phyloP scores from a whole-genome alignment of 2,113 vertebrate genomes.

The Labeo rohita region DNA sequence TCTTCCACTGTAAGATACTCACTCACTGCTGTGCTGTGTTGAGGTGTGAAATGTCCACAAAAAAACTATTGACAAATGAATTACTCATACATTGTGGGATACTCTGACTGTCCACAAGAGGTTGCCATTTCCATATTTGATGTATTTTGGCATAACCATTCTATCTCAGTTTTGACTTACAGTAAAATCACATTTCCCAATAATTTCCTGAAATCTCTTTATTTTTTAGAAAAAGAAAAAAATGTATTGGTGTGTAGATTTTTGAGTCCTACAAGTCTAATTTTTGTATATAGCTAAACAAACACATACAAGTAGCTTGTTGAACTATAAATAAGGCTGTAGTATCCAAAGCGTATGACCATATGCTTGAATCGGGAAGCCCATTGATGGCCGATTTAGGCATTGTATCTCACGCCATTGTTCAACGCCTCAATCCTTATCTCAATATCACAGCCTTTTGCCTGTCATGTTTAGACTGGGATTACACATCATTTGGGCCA shows the following conservation, averaged over 20 bases:
- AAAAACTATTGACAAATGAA: background rate
- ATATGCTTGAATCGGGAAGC: constrained; percentile 42
- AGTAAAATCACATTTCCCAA: background rate
- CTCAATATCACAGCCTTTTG: constrained; percentile 46
- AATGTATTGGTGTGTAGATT: background rate
- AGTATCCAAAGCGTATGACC: constrained; percentile 15
- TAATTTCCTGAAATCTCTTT: background rate
- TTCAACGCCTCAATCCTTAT: constrained; percentile 38
- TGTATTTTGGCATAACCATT: background rate
- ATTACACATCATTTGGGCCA: constrained; percentile 62
- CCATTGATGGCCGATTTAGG: constrained; percentile 15
- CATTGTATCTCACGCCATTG: constrained; percentile 40
- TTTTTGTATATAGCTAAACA: background rate
- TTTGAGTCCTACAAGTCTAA: background rate
- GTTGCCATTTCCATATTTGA: background rate
- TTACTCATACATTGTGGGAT: background rate
- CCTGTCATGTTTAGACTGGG: constrained; percentile 52
- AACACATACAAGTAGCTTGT: constrained; percentile 2
- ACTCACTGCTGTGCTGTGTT: background rate
- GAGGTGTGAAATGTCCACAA: background rate
- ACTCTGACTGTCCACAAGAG: constrained; percentile 26
- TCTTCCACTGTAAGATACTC: background rate
- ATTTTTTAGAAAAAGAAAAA: background rate
- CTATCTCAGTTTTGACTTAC: background rate
- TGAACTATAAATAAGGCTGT: background rate